These are phyloP conservation scores for Tryphoninae sp. DNA, from an alignment of 2,888 invertebrate genomes.

Conservation along the genomic window DNA sequence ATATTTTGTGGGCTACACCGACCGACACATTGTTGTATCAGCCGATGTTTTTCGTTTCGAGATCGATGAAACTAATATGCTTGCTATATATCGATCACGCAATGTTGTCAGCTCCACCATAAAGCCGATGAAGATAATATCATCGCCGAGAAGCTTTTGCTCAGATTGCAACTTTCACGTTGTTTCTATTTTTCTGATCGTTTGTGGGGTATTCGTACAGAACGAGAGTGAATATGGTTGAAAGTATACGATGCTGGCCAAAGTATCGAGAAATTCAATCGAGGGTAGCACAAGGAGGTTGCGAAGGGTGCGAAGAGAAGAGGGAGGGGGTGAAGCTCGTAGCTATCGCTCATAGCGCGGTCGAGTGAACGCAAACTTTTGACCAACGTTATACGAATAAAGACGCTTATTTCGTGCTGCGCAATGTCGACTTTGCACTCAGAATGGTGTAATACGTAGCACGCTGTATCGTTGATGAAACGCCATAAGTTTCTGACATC, in stretches of 20 bases:
- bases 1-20: constrained; percentile 33
- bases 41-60: constrained; percentile 58
- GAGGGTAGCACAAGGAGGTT: constrained; percentile 55
- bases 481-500: constrained; percentile 22
- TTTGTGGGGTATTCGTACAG: constrained; percentile 18
- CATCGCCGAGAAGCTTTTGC: constrained; percentile 49
- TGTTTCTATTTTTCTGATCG: constrained; percentile 16
- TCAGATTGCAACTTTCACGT: constrained; percentile 26
- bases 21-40: constrained; percentile 20
- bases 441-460: not conserved
- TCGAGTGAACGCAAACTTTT: constrained; percentile 69
- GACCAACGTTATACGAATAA: constrained; percentile 45
- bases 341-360: constrained; percentile 75
- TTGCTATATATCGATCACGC: constrained; percentile 71
- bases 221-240: constrained; percentile 29
- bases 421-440: not conserved
- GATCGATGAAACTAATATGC: constrained; percentile 76
- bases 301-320: constrained; percentile 41
- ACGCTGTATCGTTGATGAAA: constrained; percentile 25
- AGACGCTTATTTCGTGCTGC: constrained; percentile 6
- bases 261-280: constrained; percentile 76
- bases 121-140: constrained; percentile 11
- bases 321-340: constrained; percentile 62
- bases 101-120: constrained; percentile 31
- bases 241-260: constrained; percentile 43